Evolutionary conservation across 1,140 invertebrate species (phyloP).

Genomic region (Trachymyrmex septentrionalis): DNA sequence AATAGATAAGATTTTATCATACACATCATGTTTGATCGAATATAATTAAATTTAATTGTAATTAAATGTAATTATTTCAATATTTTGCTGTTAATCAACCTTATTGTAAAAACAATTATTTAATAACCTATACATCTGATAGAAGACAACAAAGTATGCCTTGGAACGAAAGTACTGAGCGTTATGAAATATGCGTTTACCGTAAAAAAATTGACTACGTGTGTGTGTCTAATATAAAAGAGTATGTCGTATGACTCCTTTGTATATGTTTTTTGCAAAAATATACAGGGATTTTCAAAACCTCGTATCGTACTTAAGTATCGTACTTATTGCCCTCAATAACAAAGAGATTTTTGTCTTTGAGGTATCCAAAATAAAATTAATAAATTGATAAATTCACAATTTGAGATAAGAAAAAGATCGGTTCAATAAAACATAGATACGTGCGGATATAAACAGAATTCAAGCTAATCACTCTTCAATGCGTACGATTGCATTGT

Average conservation of each 20-base stretch:
- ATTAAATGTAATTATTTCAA: not conserved
- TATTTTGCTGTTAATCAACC: not conserved
- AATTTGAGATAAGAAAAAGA: conserved; percentile 31
- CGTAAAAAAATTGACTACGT: conserved; percentile 33
- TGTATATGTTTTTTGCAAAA: not conserved
- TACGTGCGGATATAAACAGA: conserved; percentile 4
- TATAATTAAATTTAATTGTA: conserved; percentile 1
- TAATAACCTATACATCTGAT: not conserved
- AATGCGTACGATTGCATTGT: not conserved
- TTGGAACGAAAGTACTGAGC: not conserved
- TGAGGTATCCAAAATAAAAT: conserved; percentile 1
- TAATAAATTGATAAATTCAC: no score
- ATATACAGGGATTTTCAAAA: not conserved
- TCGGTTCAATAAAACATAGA: not conserved
- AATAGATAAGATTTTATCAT: not conserved
- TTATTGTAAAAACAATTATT: not conserved
- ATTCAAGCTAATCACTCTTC: not conserved
- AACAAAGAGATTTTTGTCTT: not conserved
- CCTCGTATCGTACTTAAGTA: not conserved
- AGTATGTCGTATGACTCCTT: not conserved
- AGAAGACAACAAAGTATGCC: not conserved
- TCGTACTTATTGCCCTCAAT: not conserved
- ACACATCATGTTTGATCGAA: not conserved
- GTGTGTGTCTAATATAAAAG: not conserved
- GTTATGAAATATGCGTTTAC: not conserved